Base-by-base conservation (phyloP, 2,888 invertebrate species). In the Ceraclea dissimilis region DNA sequence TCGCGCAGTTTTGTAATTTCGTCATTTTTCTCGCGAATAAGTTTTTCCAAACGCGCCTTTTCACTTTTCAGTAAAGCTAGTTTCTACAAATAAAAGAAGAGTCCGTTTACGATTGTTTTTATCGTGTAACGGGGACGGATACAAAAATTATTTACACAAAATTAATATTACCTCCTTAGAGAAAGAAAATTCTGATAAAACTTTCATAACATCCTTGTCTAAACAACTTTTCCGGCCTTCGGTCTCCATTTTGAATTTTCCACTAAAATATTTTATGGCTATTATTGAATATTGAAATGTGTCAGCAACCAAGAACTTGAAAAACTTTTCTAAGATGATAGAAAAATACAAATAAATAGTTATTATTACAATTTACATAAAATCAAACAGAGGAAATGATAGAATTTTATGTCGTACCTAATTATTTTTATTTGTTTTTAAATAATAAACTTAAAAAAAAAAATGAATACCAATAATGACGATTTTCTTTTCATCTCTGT, bases 1-100 rank as follows among this genome's bases (percentile, higher is more conserved):
- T 77, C 75, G 6, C 70, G 68, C 1, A 69, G 62, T 65, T 74
- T 72, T 64, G 68, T 70, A 39, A 77, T 60, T 63, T 76, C 75
- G 17, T 49, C 55, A 22, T 47, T 49, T 21, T 57, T 21, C 21
- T 26, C 17, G 5, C 2, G 8, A 10, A 53, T 31, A 31, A 33
- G 19, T 39, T 49, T 57, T 52, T 55, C 22, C 2, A 57, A 13
- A n/a, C 54, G 34, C 2, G 34, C 46, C 1, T 51, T 51, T 0
- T 51, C 49, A 6, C 49, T 51, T 19, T 34, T 16, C 20, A 33
- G 47, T 31, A 54, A 56, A 16, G 21, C 49, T 53, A 74, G 68
- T 61, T 63, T 66, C 60, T 68, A 64, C 47, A 74, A 58, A 60
- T 75, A 65, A n/a, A n/a, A n/a, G n/a, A n/a, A n/a, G n/a, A n/a